Evolutionary conservation across 2,113 vertebrate genomes (phyloP).

Genomic region (Psittacara wagleri): DNA sequence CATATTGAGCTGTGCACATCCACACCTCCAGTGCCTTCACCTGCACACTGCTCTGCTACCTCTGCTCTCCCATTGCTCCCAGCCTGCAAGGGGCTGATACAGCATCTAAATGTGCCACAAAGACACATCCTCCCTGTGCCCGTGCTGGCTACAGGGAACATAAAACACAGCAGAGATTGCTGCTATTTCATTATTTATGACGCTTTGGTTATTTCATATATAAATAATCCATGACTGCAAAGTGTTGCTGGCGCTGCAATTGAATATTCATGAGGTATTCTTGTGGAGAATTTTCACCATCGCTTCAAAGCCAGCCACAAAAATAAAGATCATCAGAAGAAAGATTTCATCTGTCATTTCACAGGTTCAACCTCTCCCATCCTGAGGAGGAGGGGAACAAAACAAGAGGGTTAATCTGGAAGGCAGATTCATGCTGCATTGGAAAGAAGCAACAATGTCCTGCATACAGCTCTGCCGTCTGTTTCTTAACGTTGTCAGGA

Average conservation of each 20-base stretch:
- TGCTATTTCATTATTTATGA: conserved; percentile 77
- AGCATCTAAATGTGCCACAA: not conserved
- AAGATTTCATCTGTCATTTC: conserved; percentile 48
- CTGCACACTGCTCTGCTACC: not conserved
- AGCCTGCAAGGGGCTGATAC: not conserved
- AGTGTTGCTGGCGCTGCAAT: conserved; percentile 36
- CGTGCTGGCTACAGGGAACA: not conserved
- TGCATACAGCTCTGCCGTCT: not conserved
- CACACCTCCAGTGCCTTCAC: not conserved
- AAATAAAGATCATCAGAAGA: conserved; percentile 43
- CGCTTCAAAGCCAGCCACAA: conserved; percentile 10
- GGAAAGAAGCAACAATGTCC: not conserved
- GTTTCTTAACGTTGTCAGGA: not conserved
- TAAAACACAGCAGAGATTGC: conserved; percentile 32
- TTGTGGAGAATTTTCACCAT: conserved; percentile 43
- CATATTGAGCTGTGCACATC: not conserved
- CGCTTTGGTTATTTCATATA: conserved; percentile 72
- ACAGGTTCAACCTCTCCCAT: not conserved
- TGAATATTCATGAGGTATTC: conserved; percentile 77
- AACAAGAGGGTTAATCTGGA: not conserved
- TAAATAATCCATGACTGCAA: conserved; percentile 81
- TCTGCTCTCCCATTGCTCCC: not conserved
- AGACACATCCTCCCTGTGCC: not conserved
- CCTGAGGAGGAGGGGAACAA: not conserved
- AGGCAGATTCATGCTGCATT: not conserved